Evolutionary conservation across 2,888 invertebrate species (phyloP).

Genomic region (Apamea crenata): DNA sequence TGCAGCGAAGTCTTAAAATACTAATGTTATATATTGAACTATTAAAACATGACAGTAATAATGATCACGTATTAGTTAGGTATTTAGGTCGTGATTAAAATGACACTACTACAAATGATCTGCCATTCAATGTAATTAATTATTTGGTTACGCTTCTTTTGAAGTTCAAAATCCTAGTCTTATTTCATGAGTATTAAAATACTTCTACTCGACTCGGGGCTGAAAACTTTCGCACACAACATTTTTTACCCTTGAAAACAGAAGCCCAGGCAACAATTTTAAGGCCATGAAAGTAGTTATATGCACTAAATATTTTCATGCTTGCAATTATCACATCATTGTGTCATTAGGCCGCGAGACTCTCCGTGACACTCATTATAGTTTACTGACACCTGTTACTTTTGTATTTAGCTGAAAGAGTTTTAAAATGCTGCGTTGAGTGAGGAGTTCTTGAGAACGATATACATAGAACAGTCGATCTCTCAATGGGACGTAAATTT

Average conservation of each 20-base stretch:
- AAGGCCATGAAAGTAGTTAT: constrained; percentile 6
- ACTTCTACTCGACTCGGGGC: not conserved
- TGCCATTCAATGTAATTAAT: constrained; percentile 1
- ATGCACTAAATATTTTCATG: constrained; percentile 25
- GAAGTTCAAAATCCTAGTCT: not conserved
- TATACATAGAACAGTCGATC: constrained; percentile 40
- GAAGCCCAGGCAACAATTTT: not conserved
- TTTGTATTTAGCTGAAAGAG: constrained; percentile 23
- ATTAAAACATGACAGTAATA: constrained; percentile 17
- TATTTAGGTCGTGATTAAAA: constrained; percentile 29
- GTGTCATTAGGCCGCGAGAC: constrained; percentile 42
- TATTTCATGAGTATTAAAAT: not conserved
- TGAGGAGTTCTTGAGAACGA: constrained; percentile 21
- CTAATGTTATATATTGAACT: constrained; percentile 10
- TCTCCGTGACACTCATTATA: constrained; percentile 48
- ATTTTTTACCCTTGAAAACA: not conserved
- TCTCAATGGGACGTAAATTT: constrained; percentile 39
- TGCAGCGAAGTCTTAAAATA: constrained; percentile 11
- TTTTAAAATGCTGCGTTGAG: constrained; percentile 54
- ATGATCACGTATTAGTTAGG: constrained; percentile 2
- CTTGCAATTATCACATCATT: constrained; percentile 45
- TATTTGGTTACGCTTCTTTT: constrained; percentile 1
- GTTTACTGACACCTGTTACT: constrained; percentile 52
- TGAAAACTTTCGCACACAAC: not conserved
- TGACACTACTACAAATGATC: constrained; percentile 12